A percentile compares a stretch with the other conserved stretches of the same genome.
Evolutionary conservation across 2,113 vertebrate species (phyloP).

Genomic region (Chrysochloris asiatica): DNA sequence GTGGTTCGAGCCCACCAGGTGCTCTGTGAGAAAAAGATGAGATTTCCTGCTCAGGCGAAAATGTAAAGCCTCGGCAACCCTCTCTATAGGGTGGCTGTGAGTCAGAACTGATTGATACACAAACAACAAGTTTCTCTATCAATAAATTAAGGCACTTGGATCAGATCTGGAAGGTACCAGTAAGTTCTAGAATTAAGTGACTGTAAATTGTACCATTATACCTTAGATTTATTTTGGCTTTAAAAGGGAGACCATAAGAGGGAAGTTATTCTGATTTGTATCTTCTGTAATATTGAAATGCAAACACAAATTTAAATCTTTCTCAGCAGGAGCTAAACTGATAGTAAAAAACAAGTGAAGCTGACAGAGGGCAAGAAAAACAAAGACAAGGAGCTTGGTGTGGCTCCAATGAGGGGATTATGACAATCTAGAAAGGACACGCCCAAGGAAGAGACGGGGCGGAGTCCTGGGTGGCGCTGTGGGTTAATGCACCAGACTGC

Average conservation of each 20-base stretch:
- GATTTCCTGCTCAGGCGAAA: no score
- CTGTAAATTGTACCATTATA: background rate
- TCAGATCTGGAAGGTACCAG: background rate
- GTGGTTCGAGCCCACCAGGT: no score
- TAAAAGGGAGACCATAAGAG: background rate
- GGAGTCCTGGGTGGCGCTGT: no score
- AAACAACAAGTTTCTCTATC: background rate
- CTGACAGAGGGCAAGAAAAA: background rate
- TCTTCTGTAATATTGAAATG: background rate
- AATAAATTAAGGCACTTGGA: background rate
- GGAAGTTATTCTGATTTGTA: background rate
- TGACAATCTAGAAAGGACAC: background rate
- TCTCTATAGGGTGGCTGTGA: no score
- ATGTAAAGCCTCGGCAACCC: no score
- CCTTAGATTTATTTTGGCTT: background rate
- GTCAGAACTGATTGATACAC: no score
- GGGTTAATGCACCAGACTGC: no score
- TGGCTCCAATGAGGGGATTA: no score
- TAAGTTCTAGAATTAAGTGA: background rate
- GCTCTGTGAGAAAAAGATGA: no score
- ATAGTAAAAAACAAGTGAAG: background rate
- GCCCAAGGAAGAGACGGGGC: no score
- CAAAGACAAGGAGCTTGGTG: background rate
- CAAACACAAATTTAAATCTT: slow-evolving; percentile 11
- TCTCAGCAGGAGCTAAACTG: background rate